These are phyloP conservation scores for Euplagia quadripunctaria DNA, from an alignment of 2,888 invertebrate species.

Conservation along the genomic window DNA sequence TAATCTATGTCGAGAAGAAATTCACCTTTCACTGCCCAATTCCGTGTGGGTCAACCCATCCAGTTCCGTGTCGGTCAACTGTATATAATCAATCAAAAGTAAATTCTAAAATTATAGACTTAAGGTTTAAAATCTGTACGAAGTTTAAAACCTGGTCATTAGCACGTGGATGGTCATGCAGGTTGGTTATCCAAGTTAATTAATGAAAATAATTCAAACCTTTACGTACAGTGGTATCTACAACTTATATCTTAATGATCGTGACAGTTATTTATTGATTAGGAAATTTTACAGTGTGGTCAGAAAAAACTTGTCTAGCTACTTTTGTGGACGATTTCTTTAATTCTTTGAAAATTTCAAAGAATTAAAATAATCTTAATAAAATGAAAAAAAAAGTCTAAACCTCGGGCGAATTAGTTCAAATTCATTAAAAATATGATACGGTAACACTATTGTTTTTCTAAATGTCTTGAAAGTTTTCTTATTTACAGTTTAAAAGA, in stretches of 20 bases:
- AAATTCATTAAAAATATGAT: no score
- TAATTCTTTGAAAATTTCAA: not conserved
- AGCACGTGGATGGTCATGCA: conserved; percentile 40
- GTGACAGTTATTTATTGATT: conserved; percentile 4
- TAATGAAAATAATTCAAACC: conserved; percentile 40
- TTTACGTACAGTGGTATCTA: conserved; percentile 31
- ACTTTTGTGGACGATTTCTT: not conserved
- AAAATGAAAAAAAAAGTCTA: no score
- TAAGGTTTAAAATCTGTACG: conserved; percentile 22
- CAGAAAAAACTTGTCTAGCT: conserved; percentile 23
- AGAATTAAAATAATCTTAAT: no score
- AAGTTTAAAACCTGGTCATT: conserved; percentile 28
- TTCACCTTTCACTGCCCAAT: conserved; percentile 60
- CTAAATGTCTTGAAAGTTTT: no score
- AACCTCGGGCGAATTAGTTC: no score
- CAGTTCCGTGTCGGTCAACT: conserved; percentile 57
- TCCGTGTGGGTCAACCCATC: conserved; percentile 25
- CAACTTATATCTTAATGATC: conserved; percentile 11
- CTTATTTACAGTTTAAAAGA: no score
- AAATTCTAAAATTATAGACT: not conserved
- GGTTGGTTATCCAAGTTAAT: conserved; percentile 41
- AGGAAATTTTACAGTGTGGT: conserved; percentile 4
- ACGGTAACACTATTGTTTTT: no score
- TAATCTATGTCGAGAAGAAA: conserved; percentile 44
- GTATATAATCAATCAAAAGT: conserved; percentile 16